Conservation (phyloP, 2,797 vertebrate genomes). For the Phrynocephalus guinanensis region DNA sequence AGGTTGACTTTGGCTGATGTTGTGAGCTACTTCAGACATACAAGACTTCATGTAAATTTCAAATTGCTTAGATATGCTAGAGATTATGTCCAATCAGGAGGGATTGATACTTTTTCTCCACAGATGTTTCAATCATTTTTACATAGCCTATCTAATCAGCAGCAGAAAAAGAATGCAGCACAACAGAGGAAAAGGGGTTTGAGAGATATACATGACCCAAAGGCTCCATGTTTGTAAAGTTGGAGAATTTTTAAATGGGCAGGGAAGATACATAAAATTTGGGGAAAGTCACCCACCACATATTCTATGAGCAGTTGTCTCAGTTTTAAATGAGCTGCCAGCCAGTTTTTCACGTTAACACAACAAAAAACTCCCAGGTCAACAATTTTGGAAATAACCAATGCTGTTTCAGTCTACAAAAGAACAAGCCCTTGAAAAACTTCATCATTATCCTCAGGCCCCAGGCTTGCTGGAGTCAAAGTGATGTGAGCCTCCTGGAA, state of each 20-base stretch:
- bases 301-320: background rate
- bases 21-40: background rate
- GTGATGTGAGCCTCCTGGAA: constrained; percentile 31
- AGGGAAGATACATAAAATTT: background rate
- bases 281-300: background rate
- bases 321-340: background rate
- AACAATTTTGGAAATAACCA: background rate
- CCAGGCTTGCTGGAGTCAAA: constrained; percentile 10
- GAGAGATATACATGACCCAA: background rate
- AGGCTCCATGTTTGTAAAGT: background rate
- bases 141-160: background rate
- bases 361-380: background rate
- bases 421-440: constrained; percentile 31
- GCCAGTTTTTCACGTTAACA: background rate
- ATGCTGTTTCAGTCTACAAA: background rate
- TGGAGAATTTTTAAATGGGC: background rate
- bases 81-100: background rate
- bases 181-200: background rate
- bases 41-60: background rate
- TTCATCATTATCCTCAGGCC: constrained; percentile 27
- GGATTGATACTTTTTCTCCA: background rate
- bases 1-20: background rate
- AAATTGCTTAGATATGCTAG: background rate
- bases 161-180: background rate
- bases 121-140: background rate